Conservation (phyloP, 2,888 invertebrate species). For the Xylocampa areola region DNA sequence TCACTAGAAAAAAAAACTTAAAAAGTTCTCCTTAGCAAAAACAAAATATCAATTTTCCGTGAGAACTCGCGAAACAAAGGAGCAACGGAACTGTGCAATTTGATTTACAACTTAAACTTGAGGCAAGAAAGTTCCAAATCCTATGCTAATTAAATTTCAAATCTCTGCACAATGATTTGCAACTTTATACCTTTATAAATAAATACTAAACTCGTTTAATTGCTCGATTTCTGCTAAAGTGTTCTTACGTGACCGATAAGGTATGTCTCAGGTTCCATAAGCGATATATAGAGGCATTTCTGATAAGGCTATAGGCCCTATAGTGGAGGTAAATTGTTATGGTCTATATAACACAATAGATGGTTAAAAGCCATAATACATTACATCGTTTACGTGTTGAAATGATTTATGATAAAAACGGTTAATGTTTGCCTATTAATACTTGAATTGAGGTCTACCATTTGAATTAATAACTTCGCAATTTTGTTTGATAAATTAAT, state of each 20-base stretch:
- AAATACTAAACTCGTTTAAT: conserved; percentile 29
- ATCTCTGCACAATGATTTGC: conserved; percentile 41
- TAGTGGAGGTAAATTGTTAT: conserved; percentile 39
- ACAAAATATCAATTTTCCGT: conserved; percentile 52
- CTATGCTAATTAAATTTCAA: conserved; percentile 55
- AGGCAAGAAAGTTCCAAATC: conserved; percentile 55
- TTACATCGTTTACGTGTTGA: conserved; percentile 51
- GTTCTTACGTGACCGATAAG: conserved; percentile 52
- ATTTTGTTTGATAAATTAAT: conserved; percentile 3
- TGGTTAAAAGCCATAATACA: conserved; percentile 27
- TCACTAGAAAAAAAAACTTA: no score
- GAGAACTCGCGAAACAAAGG: conserved; percentile 38
- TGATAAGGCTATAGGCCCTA: conserved; percentile 46
- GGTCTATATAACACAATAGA: conserved; percentile 53
- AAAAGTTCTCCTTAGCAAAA: conserved; percentile 6
- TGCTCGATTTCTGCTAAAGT: conserved; percentile 12
- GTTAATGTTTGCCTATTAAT: conserved; percentile 10
- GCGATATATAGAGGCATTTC: conserved; percentile 37
- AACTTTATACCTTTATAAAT: conserved; percentile 41
- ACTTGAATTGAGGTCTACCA: conserved; percentile 2
- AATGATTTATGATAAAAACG: conserved; percentile 51
- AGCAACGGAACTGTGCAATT: conserved; percentile 26
- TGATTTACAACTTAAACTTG: conserved; percentile 54
- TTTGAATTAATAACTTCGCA: background rate
- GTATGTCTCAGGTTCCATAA: conserved; percentile 30